Evolutionary conservation across 1,140 invertebrate species (phyloP), one percentile per base, ranked within the genome.

Genomic region (Zaprionus gabonicus): DNA sequence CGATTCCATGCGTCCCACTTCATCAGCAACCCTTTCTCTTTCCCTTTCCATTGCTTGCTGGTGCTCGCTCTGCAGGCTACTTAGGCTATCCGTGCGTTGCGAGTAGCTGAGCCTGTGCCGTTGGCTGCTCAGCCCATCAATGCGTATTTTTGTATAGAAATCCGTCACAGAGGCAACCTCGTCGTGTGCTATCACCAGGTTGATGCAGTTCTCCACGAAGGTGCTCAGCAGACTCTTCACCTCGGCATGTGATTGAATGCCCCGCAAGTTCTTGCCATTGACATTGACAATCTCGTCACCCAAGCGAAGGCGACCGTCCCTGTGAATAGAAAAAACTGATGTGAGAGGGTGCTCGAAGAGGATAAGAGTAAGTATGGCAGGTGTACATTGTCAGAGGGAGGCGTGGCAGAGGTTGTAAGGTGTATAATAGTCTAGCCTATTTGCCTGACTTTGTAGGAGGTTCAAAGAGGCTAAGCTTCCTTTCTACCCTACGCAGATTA

Each of bases 221-320:
- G 65, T 81, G 92, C 93, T 88, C 57, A 94, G 71, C 86, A 91
- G 68, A 81, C 94, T 72, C 93, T 95, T 92, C 88, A 95, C 93
- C 87, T 93, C 93, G 88, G 93, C 93, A 68, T 94, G 94, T n/a
- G 94, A 95, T 59, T 95, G 95, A 64, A 97, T 93, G 0, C 96
- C 97, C 57, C 96, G 94, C 68, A 98, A 93, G 71, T 97, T 95
- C 83, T 95, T 95, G 2, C 97, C 96, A 92, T 98, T 97, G 9
- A 98, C 96, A 92, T 97, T 97, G 15, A 98, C 95, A 66, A 98
- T 96, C 93, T 98, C 97, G 93, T 98, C 97, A 6, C 96, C 96
- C 53, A 97, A 94, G 78, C 95, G 94, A 67, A 98, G 93, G 68
- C 96, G 94, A 0, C 97, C 97, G 91, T 97, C 97, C 92, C 97